Percentiles rank a stretch among this genome's conserved stretches.
These are phyloP conservation scores for Drosophila suzukii DNA, from an alignment of 1,140 invertebrate genomes.

Conservation along the genomic window DNA sequence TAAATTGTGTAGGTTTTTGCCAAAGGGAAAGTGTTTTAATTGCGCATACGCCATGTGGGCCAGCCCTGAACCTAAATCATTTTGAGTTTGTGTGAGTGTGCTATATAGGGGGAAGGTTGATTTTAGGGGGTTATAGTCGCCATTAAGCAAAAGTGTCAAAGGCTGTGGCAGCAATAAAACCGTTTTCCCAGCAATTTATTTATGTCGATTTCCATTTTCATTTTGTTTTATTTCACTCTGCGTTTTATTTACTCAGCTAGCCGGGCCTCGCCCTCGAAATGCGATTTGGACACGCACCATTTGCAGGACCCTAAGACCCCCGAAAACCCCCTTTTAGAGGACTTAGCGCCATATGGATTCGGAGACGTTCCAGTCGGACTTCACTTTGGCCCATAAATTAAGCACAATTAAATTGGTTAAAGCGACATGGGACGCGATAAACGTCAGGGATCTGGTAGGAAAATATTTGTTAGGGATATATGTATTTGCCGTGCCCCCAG, in stretches of 20 bases:
- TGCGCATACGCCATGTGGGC: constrained; percentile 65
- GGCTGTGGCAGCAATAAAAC: constrained; percentile 67
- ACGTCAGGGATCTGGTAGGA: constrained; percentile 15
- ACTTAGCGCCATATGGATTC: constrained; percentile 35
- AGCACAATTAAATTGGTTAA: constrained; percentile 59
- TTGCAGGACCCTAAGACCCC: constrained; percentile 15
- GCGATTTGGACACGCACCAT: constrained; percentile 75
- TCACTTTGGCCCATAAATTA: constrained; percentile 46
- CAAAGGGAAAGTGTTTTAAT: constrained; percentile 62
- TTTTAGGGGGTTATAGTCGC: not conserved
- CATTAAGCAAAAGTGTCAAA: constrained; percentile 73
- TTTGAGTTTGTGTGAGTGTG: constrained; percentile 10
- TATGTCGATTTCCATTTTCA: constrained; percentile 61
- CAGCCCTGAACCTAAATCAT: constrained; percentile 42
- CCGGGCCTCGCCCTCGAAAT: constrained; percentile 55
- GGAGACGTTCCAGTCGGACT: constrained; percentile 30
- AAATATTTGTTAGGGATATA: constrained; percentile 35
- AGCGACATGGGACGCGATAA: constrained; percentile 41
- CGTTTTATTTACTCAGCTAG: constrained; percentile 56
- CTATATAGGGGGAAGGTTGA: too few species aligned
- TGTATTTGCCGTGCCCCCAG: not conserved
- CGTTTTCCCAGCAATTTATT: constrained; percentile 72
- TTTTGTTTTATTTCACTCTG: constrained; percentile 65
- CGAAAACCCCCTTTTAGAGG: not conserved
- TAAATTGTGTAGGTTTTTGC: constrained; percentile 36